A percentile compares a stretch with the other conserved stretches of the same genome.
Conservation (phyloP, 2,797 vertebrate genomes). For the Lepus oiostolus region DNA sequence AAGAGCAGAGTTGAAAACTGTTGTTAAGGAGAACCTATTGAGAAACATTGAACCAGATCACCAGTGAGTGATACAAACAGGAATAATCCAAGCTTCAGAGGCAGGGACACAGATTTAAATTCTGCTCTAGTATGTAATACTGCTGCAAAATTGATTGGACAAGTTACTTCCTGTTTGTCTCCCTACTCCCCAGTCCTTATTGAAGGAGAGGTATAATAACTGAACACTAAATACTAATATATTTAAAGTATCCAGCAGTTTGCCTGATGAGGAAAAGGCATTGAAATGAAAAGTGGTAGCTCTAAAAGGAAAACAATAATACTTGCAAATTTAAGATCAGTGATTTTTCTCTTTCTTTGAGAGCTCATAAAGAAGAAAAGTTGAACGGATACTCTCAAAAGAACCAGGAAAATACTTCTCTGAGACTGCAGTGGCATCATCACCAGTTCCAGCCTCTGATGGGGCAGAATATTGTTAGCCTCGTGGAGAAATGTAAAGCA, state of each 20-base stretch:
- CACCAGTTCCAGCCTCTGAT: neutral
- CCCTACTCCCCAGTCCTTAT: neutral
- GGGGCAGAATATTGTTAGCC: neutral
- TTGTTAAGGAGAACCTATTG: neutral
- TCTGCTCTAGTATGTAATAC: neutral
- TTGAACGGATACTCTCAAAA: neutral
- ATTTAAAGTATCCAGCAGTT: slow-evolving; percentile 33
- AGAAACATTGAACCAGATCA: neutral
- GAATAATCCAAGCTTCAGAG: neutral
- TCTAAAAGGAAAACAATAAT: slow-evolving; percentile 42
- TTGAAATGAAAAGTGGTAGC: neutral
- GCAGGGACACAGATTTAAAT: neutral
- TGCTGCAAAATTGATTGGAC: neutral
- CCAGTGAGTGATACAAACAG: neutral
- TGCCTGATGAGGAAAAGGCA: slow-evolving; percentile 12
- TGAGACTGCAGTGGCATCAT: neutral
- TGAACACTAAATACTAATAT: slow-evolving; percentile 5
- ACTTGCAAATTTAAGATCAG: neutral
- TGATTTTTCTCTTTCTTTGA: slow-evolving; percentile 11
- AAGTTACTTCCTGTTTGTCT: slow-evolving; percentile 12
- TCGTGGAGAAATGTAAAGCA: neutral
- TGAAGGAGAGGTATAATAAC: neutral
- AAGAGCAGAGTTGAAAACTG: neutral
- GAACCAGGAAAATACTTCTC: neutral
- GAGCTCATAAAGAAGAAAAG: neutral